phyloP scores from a whole-genome alignment of 2,888 invertebrate genomes.

The Achlya flavicornis region DNA sequence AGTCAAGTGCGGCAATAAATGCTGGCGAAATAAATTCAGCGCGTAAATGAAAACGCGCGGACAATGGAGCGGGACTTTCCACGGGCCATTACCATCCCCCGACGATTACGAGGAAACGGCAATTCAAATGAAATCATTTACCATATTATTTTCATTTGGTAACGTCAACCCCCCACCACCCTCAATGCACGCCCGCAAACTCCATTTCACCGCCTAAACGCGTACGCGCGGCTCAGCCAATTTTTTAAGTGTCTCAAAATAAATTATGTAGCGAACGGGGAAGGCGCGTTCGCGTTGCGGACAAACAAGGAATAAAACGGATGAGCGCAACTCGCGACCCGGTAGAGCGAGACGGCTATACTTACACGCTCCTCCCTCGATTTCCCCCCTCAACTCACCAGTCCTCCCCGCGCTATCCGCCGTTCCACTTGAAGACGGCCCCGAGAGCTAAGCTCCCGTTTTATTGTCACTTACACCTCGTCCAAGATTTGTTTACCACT shows the following conservation, averaged over 20 bases:
- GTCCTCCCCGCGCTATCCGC: constrained; percentile 31
- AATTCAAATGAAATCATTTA: constrained; percentile 81
- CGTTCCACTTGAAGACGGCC: constrained; percentile 80
- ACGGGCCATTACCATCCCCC: constrained; percentile 71
- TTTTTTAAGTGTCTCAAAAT: constrained; percentile 82
- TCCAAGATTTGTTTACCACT: constrained; percentile 69
- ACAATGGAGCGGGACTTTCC: constrained; percentile 66
- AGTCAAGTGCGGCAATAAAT: constrained; percentile 61
- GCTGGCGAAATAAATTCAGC: constrained; percentile 64
- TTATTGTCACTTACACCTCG: constrained; percentile 82
- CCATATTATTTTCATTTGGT: constrained; percentile 78
- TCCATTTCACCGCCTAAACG: constrained; percentile 73
- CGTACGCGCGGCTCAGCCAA: constrained; percentile 70
- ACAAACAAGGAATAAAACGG: constrained; percentile 80
- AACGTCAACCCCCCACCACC: constrained; percentile 42
- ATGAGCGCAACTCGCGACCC: constrained; percentile 59
- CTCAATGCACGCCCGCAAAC: constrained; percentile 56
- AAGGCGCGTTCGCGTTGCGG: constrained; percentile 62
- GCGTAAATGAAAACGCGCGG: constrained; percentile 69
- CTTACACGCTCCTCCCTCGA: constrained; percentile 53
- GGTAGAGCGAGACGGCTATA: constrained; percentile 59
- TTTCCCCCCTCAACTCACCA: constrained; percentile 22
- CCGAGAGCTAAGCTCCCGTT: constrained; percentile 79
- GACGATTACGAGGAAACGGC: constrained; percentile 65
- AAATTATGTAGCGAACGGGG: constrained; percentile 80